These are phyloP conservation scores for Lipophrys pholis DNA, from an alignment of 2,113 vertebrate species.

Conservation along the genomic window DNA sequence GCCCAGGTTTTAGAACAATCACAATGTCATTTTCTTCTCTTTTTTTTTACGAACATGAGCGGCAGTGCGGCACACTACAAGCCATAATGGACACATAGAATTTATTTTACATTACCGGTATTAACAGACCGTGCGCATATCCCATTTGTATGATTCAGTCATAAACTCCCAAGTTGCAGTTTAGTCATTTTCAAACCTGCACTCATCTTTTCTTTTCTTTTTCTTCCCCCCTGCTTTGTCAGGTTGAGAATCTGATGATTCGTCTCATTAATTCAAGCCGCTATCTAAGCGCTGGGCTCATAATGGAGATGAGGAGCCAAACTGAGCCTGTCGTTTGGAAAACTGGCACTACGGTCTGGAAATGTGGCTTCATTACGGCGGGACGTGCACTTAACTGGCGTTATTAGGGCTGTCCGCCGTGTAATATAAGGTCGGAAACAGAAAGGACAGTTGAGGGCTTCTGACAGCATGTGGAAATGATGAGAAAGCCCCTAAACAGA, in stretches of 20 bases:
- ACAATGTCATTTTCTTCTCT: neutral
- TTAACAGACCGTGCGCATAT: slow-evolving; percentile 41
- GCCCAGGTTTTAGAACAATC: neutral
- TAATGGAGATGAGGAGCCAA: slow-evolving; percentile 53
- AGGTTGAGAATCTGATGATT: slow-evolving; percentile 61
- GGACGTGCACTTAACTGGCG: slow-evolving; percentile 1
- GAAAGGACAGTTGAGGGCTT: neutral
- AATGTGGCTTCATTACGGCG: slow-evolving; percentile 19
- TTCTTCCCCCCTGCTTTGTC: slow-evolving; percentile 47
- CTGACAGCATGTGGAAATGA: neutral
- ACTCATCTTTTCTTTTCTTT: slow-evolving; percentile 24
- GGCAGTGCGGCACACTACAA: slow-evolving; percentile 8
- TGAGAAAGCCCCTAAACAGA: neutral
- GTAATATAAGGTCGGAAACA: slow-evolving; percentile 7
- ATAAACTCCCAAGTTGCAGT: slow-evolving; percentile 53
- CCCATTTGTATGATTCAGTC: slow-evolving; percentile 36
- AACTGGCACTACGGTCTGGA: slow-evolving; percentile 16
- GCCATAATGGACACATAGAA: slow-evolving; percentile 32
- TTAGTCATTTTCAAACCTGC: slow-evolving; percentile 42
- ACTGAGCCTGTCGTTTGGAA: slow-evolving; percentile 38
- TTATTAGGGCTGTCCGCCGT: slow-evolving; percentile 12
- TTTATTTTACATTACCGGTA: slow-evolving; percentile 29
- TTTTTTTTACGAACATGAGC: slow-evolving; percentile 12
- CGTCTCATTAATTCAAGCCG: slow-evolving; percentile 62
- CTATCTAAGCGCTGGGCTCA: slow-evolving; percentile 28